Conservation (phyloP, 2,888 invertebrate genomes). For the Cactoblastis cactorum region DNA sequence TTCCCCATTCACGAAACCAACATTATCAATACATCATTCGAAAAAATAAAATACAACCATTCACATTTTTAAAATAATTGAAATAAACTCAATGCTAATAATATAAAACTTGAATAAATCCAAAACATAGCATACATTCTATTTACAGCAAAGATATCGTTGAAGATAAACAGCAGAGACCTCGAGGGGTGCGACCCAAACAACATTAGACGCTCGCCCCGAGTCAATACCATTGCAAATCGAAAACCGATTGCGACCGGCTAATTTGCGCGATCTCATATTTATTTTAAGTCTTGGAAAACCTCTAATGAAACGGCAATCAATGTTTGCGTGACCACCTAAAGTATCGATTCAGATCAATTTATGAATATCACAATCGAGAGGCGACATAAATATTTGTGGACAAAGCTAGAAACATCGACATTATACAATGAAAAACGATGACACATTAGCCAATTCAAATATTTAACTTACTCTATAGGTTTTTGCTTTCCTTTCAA, state of each 20-base stretch:
- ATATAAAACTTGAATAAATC: too few relatives aligned
- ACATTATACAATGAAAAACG: neutral
- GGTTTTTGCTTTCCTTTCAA: too few relatives aligned
- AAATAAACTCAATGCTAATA: too few relatives aligned
- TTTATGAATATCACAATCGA: conserved; percentile 24
- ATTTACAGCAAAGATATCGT: neutral
- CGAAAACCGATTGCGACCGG: conserved; percentile 55
- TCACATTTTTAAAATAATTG: neutral
- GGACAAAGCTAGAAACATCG: neutral
- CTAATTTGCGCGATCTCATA: conserved; percentile 47
- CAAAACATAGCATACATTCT: neutral
- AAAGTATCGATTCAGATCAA: conserved; percentile 41
- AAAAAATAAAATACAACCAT: too few relatives aligned
- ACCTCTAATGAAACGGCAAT: conserved; percentile 45
- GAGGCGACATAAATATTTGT: conserved; percentile 21
- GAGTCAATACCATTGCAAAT: conserved; percentile 44
- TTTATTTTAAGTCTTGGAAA: conserved; percentile 55
- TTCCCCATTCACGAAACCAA: too few relatives aligned
- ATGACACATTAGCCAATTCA: neutral
- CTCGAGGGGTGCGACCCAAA: conserved; percentile 23
- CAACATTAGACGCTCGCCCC: conserved; percentile 24
- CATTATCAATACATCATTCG: too few relatives aligned
- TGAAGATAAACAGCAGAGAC: conserved; percentile 13
- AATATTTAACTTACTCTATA: too few relatives aligned
- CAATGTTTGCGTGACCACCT: conserved; percentile 52